Percentiles rank a stretch among this genome's conserved stretches.
phyloP scores from a whole-genome alignment of 2,113 vertebrate genomes.

The Zosterops borbonicus region DNA sequence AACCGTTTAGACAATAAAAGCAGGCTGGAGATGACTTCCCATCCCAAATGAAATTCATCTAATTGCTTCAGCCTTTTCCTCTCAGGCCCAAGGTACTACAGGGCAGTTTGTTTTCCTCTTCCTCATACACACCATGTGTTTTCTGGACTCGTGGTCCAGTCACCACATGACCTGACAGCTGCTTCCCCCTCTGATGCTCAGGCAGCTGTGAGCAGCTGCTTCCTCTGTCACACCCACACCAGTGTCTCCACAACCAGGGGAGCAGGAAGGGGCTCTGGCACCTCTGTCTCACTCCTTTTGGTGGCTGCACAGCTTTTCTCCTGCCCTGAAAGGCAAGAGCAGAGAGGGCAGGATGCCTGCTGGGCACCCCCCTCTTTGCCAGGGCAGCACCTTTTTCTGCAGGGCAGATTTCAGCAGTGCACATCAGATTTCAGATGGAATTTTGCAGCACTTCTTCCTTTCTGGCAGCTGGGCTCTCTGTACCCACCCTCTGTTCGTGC shows the following conservation, averaged over 20 bases:
- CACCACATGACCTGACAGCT: not conserved
- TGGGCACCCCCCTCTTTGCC: rapidly evolving
- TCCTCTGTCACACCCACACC: not conserved
- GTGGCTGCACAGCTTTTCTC: not conserved
- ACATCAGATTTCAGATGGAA: not conserved
- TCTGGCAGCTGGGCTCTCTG: not conserved
- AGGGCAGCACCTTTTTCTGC: not conserved
- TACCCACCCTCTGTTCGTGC: not conserved
- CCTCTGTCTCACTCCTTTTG: rapidly evolving
- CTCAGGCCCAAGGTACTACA: not conserved
- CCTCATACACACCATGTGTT: not conserved
- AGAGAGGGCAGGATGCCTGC: not conserved
- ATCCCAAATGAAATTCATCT: conserved; percentile 31
- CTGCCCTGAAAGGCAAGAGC: not conserved
- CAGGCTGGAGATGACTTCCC: not conserved
- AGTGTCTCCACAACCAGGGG: not conserved
- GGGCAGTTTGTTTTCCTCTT: conserved; percentile 22
- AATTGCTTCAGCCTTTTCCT: conserved; percentile 2
- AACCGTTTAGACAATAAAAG: conserved; percentile 37
- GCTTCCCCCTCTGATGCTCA: not conserved
- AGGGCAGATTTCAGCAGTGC: not conserved
- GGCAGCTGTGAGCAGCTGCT: not conserved
- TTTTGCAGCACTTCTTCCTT: not conserved
- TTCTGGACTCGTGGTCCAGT: not conserved
- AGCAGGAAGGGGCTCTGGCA: not conserved